These are phyloP conservation scores for Apamea sordens DNA, from an alignment of 2,888 invertebrate genomes.

Conservation along the genomic window DNA sequence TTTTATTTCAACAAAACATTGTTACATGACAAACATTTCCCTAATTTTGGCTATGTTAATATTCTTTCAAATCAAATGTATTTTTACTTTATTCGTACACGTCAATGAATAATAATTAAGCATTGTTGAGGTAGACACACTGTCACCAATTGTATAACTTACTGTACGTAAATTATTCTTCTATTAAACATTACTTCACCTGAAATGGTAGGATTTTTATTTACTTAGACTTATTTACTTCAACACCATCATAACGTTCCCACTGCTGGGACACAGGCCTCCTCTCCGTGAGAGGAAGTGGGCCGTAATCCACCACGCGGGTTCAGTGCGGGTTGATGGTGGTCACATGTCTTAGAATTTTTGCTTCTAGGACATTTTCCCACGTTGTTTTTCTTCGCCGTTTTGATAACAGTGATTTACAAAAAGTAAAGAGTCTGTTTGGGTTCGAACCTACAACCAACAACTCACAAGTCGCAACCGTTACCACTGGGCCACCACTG, in stretches of 20 bases:
- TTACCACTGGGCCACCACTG: too few species aligned
- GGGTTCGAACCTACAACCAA: too few species aligned
- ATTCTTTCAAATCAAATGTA: neutral
- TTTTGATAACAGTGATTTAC: neutral
- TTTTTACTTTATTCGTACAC: slow-evolving; percentile 9
- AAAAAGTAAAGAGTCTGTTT: too few species aligned
- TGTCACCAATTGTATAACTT: slow-evolving; percentile 20
- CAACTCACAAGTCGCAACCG: too few species aligned
- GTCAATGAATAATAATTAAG: slow-evolving; percentile 48
- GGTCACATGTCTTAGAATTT: neutral
- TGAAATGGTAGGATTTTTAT: neutral
- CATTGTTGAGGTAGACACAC: slow-evolving; percentile 34
- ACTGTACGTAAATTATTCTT: neutral
- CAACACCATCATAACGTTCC: neutral
- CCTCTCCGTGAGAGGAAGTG: neutral
- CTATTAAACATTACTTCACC: neutral
- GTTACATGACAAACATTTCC: neutral
- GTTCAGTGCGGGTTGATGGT: neutral
- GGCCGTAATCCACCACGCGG: neutral
- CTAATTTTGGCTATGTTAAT: slow-evolving; percentile 30
- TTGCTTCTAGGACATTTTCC: neutral
- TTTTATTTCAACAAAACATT: slow-evolving; percentile 12
- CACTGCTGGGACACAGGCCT: neutral
- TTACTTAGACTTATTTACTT: neutral
- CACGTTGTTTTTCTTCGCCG: neutral